Evolutionary conservation across 2,888 invertebrate genomes (phyloP), one percentile per base, ranked within the genome.

Genomic region (Ophion slaviceki): DNA sequence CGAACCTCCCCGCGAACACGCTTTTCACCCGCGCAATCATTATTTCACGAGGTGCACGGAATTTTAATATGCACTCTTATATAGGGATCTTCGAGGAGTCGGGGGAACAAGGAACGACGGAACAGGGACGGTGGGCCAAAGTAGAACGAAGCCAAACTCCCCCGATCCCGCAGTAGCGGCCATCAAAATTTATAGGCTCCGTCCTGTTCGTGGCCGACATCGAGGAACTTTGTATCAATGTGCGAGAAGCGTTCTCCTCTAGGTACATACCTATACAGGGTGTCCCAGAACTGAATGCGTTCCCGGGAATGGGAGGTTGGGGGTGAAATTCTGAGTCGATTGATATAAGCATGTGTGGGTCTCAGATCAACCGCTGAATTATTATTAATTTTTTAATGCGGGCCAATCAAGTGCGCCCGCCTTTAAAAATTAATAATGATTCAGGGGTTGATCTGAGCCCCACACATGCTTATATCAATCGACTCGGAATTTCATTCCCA

Each of bases 11-110:
- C 88, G 88, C 86, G 78, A 82, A 47, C 85, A 70, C 80, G 24
- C 72, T 85, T 84, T 62, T 78, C 82, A 82, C 87, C 77, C 87
- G 84, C 88, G 79, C 86, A 89, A 92, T 91, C 91, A 90, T 90
- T 91, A 91, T 91, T 92, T 89, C 89, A 90, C 87, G 87, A 82
- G 86, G 87, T 89, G 88, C 84, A 88, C 89, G 91, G 91, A 92
- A 92, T 92, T 92, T 92, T 92, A 92, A 92, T 92, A 90, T 90
- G 90, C 88, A 80, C 72, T 80, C 80, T 74, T 66, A 53, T 66
- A 53, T 17, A 17, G 53, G 20, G 59, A 28, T 80, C 80, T 64
- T 71, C 72, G 72, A 74, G 59, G 72, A 24, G 24, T 10, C 28
- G 40, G 71, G 20, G 68, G 6, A 71, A 53, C 20, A 45, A 57